phyloP scores from a whole-genome alignment of 1,140 invertebrate genomes.

The Acyrthosiphon pisum region DNA sequence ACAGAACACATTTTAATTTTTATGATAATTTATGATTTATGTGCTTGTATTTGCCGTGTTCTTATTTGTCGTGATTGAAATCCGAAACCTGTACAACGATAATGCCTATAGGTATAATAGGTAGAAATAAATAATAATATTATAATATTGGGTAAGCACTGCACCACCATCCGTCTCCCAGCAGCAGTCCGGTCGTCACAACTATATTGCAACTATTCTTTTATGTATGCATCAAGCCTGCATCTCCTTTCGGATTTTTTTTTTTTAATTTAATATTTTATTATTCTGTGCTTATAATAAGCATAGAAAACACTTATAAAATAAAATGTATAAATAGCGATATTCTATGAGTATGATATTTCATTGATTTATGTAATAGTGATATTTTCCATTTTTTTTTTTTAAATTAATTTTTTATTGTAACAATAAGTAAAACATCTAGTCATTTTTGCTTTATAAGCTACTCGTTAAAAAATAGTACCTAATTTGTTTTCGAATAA shows the following conservation, averaged over 20 bases:
- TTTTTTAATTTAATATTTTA: neutral
- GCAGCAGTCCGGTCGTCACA: neutral
- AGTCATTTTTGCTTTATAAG: constrained; percentile 11
- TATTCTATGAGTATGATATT: neutral
- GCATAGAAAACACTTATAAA: neutral
- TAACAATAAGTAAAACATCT: neutral
- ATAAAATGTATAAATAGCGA: neutral
- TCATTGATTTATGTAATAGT: neutral
- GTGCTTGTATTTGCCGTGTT: too few species aligned
- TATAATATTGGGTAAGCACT: neutral
- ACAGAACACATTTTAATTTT: neutral
- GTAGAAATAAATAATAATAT: too few species aligned
- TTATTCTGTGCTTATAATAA: constrained; percentile 8
- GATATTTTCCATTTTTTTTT: neutral
- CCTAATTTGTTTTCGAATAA: neutral
- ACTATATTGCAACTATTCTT: neutral
- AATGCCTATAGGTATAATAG: neutral
- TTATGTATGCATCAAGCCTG: neutral
- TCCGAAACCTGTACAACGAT: neutral
- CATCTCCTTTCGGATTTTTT: neutral
- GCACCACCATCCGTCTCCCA: neutral
- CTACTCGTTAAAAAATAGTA: neutral
- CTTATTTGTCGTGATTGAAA: neutral
- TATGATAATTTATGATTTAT: neutral
- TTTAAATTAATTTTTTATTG: neutral